Base-by-base conservation (phyloP, 2,888 invertebrate genomes). In the Agelastica alni region DNA sequence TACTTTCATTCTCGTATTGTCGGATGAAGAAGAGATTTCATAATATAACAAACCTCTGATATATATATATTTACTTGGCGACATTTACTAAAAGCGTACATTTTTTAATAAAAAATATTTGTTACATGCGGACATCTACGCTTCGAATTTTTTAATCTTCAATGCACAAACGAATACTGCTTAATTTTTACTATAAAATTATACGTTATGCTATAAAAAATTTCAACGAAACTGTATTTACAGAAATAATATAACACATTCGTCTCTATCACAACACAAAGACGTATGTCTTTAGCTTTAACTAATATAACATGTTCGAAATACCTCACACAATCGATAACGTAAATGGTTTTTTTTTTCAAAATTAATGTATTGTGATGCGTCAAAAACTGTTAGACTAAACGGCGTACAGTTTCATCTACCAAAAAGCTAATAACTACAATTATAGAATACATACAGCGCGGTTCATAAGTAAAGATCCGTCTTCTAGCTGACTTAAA, bases 211-310 rank as follows among this genome's bases (percentile, higher is more conserved):
- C 36, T 53, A 60, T 67, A 67, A 62, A n/a, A n/a, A 58, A 60
- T 61, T 60, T 62, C 67, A 70, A 70, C 68, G 57, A 68, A 73
- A 73, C 57, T 56, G 64, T 73, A 72, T 74, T 65, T 73, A 73
- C 74, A 72, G 66, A 62, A 63, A 61, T 49, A 62, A 64, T 61
- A 58, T 63, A 63, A 70, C 70, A 69, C 69, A 69, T 66, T 72
- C 71, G 67, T 66, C 65, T 67, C 71, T 73, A 72, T 75, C 74
- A 74, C 73, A 75, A 74, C 73, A 70, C 68, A 69, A 70, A 69
- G 69, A 67, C 60, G 59, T 62, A 64, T 65, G 51, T 57, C 57
- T 56, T 59, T 61, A 49, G 49, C 49, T 22, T 49, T 32, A 20
- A 32, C 20, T 59, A 65, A 62, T 61, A 65, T 59, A 60, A 63